Evolutionary conservation across 2,113 vertebrate genomes (phyloP), one percentile per base, ranked within the genome.

Genomic region (Cairina moschata): DNA sequence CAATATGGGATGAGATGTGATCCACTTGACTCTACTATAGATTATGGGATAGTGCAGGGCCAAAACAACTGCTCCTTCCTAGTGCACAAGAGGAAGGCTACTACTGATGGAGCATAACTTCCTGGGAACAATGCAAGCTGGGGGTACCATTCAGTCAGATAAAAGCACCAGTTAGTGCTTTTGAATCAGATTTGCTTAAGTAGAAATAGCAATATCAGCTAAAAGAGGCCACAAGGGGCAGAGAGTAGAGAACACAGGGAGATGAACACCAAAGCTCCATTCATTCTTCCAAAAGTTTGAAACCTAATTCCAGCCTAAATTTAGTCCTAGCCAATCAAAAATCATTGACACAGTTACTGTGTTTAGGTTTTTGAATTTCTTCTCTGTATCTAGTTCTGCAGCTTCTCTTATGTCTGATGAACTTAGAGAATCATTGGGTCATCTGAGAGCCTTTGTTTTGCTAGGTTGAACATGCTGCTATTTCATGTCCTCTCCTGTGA

Each of bases 91-190:
- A 84, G 20, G 22, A 68, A 26, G 75, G 25, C 26, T 82, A 8
- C 65, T 80, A 5, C 12, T 69, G 44, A 31, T 1, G 0, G 31
- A 92, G 7, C 21, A 14, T 38, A 34, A 54, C 60, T 78, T 84
- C 26, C 21, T 75, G 38, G 23, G 31, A 86, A 13, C 11, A 28
- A 25, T 34, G 48, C 34, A 65, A 86, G 9, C 12, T 42, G 13
- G 13, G 62, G 13, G 2, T 7, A 56, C 3, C 23, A 15, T 48
- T 46, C 29, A 38, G 42, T 54, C 50, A 0, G 0, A 69, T 7
- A 68, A 48, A 48, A 22, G 46, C 46, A 69, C 12, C 11, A 26
- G 31, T 59, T 88, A 52, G 54, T 32, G 31, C 9, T 46, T 16
- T 8, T 60, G 13, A 29, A 32, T 62, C 34, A 40, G 17, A 58